phyloP scores from a whole-genome alignment of 2,888 invertebrate genomes.

The Eueremaeus valkanovi region DNA sequence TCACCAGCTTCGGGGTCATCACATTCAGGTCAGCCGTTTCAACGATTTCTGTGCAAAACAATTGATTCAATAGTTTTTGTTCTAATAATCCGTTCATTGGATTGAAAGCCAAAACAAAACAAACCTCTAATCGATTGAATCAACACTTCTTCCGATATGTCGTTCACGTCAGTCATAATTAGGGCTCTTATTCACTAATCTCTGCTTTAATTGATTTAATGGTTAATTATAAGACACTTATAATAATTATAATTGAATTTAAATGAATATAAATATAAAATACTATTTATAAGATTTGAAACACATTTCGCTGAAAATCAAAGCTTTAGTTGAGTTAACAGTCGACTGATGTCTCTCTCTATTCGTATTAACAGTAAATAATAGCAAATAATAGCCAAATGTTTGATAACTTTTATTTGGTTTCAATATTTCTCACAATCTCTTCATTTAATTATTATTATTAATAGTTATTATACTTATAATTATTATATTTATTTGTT shows the following conservation, averaged over 20 bases:
- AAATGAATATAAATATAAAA: background rate
- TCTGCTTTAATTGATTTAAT: background rate
- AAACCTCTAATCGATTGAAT: slow-evolving; percentile 5
- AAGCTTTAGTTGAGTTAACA: too few species aligned
- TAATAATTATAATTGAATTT: background rate
- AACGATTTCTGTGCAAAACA: slow-evolving; percentile 64
- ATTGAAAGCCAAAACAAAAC: background rate
- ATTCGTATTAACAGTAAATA: too few species aligned
- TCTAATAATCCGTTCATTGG: background rate
- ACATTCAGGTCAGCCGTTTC: slow-evolving; percentile 78
- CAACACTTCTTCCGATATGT: background rate
- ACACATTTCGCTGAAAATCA: too few species aligned
- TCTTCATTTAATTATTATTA: too few species aligned
- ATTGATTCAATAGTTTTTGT: too few species aligned
- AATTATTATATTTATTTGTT: too few species aligned
- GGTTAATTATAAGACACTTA: background rate
- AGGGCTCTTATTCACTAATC: too few species aligned
- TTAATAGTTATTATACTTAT: too few species aligned
- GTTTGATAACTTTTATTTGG: too few species aligned
- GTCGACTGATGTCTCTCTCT: too few species aligned
- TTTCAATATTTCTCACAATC: too few species aligned
- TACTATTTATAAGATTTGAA: background rate
- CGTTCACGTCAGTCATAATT: background rate
- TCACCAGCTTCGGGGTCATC: slow-evolving; percentile 82
- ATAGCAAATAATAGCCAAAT: too few species aligned